These are phyloP conservation scores for Platycercus adscitus DNA, from an alignment of 2,113 vertebrate genomes.

Conservation along the genomic window DNA sequence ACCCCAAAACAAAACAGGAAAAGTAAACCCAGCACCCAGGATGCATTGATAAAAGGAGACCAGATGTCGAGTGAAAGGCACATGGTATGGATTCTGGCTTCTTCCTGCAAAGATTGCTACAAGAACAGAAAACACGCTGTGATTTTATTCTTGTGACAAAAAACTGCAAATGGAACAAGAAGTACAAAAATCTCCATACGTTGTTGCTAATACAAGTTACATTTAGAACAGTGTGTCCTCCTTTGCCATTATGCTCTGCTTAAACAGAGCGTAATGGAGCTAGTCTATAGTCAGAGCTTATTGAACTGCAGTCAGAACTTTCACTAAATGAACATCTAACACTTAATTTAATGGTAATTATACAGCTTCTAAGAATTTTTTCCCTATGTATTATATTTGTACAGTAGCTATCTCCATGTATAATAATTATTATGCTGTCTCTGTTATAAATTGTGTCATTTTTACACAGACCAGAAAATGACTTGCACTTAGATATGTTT, in stretches of 20 bases:
- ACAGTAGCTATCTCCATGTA: not conserved
- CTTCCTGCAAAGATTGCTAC: slow-evolving; percentile 10
- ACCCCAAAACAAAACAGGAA: not conserved
- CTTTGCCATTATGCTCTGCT: not conserved
- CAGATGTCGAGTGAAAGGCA: slow-evolving; percentile 42
- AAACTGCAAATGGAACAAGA: slow-evolving; percentile 55
- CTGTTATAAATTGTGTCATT: slow-evolving; percentile 17
- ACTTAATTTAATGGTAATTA: slow-evolving; percentile 44
- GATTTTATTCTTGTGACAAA: slow-evolving; percentile 62
- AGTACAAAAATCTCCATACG: slow-evolving; percentile 66
- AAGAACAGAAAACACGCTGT: slow-evolving; percentile 53
- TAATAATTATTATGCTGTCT: slow-evolving; percentile 54
- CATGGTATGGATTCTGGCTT: slow-evolving; percentile 22
- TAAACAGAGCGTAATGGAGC: slow-evolving; percentile 1
- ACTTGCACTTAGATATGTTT: slow-evolving; percentile 38
- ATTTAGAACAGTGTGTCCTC: slow-evolving; percentile 49
- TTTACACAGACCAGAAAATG: slow-evolving; percentile 33
- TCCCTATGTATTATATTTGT: not conserved
- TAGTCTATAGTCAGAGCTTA: slow-evolving; percentile 7
- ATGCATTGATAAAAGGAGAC: not conserved
- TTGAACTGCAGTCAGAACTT: slow-evolving; percentile 28
- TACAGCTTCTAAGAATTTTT: not conserved
- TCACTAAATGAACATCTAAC: slow-evolving; percentile 53
- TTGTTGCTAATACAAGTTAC: slow-evolving; percentile 67
- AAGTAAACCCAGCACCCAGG: not conserved